Evolutionary conservation across 35 echinoderm and acorn worm species (phyloP).

Genomic region (Acanthaster planci): DNA sequence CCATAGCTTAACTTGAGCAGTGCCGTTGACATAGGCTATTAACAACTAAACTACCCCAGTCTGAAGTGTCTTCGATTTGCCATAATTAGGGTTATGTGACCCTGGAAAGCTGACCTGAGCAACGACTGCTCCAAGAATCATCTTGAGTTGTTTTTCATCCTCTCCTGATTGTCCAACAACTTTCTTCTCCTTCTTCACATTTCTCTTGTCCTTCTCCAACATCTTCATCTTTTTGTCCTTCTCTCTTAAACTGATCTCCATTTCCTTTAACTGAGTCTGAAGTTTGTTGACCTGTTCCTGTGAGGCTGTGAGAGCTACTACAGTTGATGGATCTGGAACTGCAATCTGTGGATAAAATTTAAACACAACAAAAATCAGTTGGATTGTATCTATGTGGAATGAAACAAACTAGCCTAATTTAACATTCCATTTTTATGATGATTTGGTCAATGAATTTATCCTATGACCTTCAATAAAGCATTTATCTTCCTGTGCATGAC

Average conservation of each 20-base stretch:
- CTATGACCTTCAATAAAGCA: background rate
- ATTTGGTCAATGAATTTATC: too few species aligned
- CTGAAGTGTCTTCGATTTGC: too few species aligned
- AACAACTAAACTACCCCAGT: too few species aligned
- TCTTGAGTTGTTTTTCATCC: constrained; percentile 55
- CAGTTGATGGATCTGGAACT: constrained; percentile 66
- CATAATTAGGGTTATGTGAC: too few species aligned
- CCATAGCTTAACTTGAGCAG: too few species aligned
- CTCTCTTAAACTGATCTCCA: constrained; percentile 50
- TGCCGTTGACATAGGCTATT: too few species aligned
- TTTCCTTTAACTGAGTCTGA: constrained; percentile 29
- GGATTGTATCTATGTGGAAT: background rate
- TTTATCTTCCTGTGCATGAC: background rate
- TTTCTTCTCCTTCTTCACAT: constrained; percentile 48
- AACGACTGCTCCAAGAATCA: constrained; percentile 72
- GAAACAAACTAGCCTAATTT: too few species aligned
- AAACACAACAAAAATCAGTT: background rate
- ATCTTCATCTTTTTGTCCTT: constrained; percentile 48
- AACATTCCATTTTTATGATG: too few species aligned
- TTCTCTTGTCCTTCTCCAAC: constrained; percentile 70
- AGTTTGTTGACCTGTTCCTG: constrained; percentile 40
- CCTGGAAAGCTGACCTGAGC: constrained; percentile 27
- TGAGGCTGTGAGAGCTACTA: constrained; percentile 55
- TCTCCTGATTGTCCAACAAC: background rate
- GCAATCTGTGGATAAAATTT: constrained; percentile 49